Evolutionary conservation across 2,888 invertebrate species (phyloP).

Genomic region (Geotrupes spiniger): DNA sequence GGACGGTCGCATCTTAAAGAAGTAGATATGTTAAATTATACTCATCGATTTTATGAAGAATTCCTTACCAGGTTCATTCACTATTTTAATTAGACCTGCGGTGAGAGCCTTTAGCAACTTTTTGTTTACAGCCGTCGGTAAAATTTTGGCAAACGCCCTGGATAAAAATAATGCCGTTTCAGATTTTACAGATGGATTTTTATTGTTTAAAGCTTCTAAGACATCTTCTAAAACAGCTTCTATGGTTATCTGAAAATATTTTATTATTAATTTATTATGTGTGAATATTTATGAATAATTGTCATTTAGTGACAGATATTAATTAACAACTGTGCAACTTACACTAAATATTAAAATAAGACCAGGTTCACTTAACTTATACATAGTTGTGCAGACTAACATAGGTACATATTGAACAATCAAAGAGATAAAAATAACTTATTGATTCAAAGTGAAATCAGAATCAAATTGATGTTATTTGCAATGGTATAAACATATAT

Average conservation of each 20-base stretch:
- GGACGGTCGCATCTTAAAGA: conserved; percentile 77
- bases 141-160: conserved; percentile 77
- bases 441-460: too few relatives aligned
- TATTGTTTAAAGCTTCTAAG: conserved; percentile 81
- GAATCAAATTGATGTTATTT: too few relatives aligned
- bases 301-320: too few relatives aligned
- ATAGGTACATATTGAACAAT: too few relatives aligned
- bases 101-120: conserved; percentile 84
- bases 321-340: too few relatives aligned
- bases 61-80: conserved; percentile 67
- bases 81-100: conserved; percentile 71
- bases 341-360: too few relatives aligned
- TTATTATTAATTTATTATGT: background rate
- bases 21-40: conserved; percentile 5
- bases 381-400: too few relatives aligned
- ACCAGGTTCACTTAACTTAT: too few relatives aligned
- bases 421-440: too few relatives aligned
- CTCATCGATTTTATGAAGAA: conserved; percentile 2
- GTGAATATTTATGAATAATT: too few relatives aligned
- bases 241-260: conserved; percentile 64
- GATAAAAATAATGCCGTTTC: conserved; percentile 84
- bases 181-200: conserved; percentile 86
- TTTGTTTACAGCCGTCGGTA: conserved; percentile 80
- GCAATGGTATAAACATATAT: too few relatives aligned
- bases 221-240: conserved; percentile 85